Evolutionary conservation across 2,797 vertebrate species (phyloP).

Genomic region (Megaceryle alcyon): DNA sequence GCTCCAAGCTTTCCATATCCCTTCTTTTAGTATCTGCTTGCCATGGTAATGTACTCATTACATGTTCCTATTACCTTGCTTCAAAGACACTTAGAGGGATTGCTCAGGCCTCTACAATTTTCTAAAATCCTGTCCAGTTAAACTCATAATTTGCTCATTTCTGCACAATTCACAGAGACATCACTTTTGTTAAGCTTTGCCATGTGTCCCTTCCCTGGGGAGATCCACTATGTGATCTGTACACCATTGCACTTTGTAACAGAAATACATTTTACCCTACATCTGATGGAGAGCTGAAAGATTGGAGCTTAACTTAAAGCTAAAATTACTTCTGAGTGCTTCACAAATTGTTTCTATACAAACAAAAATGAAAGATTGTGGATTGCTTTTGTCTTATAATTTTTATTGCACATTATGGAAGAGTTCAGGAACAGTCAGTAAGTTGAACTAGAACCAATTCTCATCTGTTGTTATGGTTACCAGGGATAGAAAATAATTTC

Average conservation of each 20-base stretch:
- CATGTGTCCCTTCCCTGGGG: background rate
- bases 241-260: background rate
- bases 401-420: constrained; percentile 26
- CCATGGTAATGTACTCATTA: background rate
- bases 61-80: background rate
- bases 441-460: constrained; percentile 65
- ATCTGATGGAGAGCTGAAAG: background rate
- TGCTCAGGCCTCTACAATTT: background rate
- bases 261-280: background rate
- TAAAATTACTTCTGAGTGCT: background rate
- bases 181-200: background rate
- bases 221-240: background rate
- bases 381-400: constrained; percentile 28
- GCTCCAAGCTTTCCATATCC: background rate
- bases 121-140: background rate
- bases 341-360: background rate
- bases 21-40: background rate
- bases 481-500: constrained; percentile 79
- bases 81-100: background rate
- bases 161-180: background rate
- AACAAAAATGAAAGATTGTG: background rate
- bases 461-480: constrained; percentile 82
- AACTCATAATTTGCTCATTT: background rate
- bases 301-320: background rate
- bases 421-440: constrained; percentile 55